Percentiles rank a stretch among this genome's conserved stretches.
These are phyloP conservation scores for Xiphorhynchus elegans DNA, from an alignment of 2,113 vertebrate genomes.

Conservation along the genomic window DNA sequence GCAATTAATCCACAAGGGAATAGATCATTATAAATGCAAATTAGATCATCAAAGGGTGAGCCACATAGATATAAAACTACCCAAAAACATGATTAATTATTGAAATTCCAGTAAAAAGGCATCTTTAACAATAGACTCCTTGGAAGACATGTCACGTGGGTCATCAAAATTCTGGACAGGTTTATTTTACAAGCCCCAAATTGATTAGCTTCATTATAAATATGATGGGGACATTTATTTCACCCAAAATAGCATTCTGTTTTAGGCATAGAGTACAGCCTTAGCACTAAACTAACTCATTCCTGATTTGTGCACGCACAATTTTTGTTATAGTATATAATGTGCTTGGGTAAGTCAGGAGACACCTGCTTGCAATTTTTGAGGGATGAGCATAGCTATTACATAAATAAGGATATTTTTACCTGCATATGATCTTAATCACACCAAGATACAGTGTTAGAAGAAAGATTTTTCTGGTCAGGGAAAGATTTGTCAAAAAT, in stretches of 20 bases:
- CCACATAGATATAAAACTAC: conserved; percentile 50
- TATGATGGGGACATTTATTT: conserved; percentile 12
- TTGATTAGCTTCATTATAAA: conserved; percentile 32
- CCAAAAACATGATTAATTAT: conserved; percentile 50
- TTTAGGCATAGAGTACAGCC: neutral
- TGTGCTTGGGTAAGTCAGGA: neutral
- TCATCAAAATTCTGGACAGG: conserved; percentile 27
- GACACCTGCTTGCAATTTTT: neutral
- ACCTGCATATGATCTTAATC: neutral
- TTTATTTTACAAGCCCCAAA: conserved; percentile 17
- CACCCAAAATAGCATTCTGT: neutral
- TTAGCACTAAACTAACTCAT: neutral
- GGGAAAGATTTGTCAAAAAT: neutral
- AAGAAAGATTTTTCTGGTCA: neutral
- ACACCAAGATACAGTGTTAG: neutral
- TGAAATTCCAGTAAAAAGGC: conserved; percentile 17
- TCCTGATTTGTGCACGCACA: neutral
- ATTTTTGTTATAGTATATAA: neutral
- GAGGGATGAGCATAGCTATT: neutral
- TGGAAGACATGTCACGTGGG: neutral
- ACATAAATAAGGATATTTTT: neutral
- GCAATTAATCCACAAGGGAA: conserved; percentile 48
- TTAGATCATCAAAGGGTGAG: conserved; percentile 63
- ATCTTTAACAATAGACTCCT: conserved; percentile 25
- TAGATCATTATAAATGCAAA: conserved; percentile 59